A percentile compares a stretch with the other conserved stretches of the same genome.
Evolutionary conservation across 2,888 invertebrate species (phyloP).

Genomic region (Cephus spinipes): DNA sequence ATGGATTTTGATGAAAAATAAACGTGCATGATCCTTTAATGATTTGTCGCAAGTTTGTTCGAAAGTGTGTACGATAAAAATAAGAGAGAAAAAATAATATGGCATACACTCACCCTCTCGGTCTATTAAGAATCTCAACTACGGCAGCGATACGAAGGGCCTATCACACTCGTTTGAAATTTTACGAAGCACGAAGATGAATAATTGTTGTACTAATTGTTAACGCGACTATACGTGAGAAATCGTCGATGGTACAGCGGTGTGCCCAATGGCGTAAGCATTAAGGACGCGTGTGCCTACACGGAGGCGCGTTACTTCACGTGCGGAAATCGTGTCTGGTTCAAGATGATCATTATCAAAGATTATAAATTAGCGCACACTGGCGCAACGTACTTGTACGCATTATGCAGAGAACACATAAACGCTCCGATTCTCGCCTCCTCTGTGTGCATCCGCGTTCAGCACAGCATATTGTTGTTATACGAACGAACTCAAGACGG

Average conservation of each 20-base stretch:
- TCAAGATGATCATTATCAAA: background rate
- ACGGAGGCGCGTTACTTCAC: slow-evolving; percentile 15
- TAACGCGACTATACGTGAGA: slow-evolving; percentile 48
- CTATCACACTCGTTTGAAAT: slow-evolving; percentile 8
- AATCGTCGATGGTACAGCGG: slow-evolving; percentile 50
- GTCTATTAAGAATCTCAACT: background rate
- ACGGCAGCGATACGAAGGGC: slow-evolving; percentile 3
- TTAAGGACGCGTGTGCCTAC: slow-evolving; percentile 34
- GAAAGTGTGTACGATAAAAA: slow-evolving; percentile 10
- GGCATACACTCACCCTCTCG: background rate
- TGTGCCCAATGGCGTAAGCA: slow-evolving; percentile 37
- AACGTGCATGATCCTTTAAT: too few relatives aligned
- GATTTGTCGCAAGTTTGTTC: background rate
- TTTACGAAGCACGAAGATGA: slow-evolving; percentile 7
- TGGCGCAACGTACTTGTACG: background rate
- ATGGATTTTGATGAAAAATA: too few relatives aligned
- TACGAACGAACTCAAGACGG: slow-evolving; percentile 58
- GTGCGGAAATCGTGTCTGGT: background rate
- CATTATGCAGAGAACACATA: background rate
- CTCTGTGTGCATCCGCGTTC: slow-evolving; percentile 46
- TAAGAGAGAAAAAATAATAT: background rate
- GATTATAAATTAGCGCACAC: background rate
- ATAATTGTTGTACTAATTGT: slow-evolving; percentile 53
- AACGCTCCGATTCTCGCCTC: background rate
- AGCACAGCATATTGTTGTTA: slow-evolving; percentile 56